phyloP scores from a whole-genome alignment of 2,888 invertebrate species.

The Tenthredo scrophulariae region DNA sequence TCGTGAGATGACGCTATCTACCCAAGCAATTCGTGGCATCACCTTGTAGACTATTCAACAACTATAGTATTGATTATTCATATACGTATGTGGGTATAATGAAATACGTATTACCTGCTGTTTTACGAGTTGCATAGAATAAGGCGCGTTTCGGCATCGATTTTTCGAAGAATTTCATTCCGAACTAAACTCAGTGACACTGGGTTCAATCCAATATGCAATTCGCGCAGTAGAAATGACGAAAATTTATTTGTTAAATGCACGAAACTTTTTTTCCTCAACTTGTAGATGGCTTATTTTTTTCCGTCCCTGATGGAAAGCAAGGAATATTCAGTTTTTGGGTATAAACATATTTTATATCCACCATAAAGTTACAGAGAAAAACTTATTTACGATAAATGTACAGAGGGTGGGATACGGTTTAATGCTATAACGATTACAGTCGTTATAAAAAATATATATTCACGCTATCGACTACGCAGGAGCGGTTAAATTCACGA shows the following conservation, averaged over 20 bases:
- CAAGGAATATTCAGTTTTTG: background rate
- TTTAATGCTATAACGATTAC: background rate
- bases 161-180: background rate
- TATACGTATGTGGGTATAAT: background rate
- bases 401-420: conserved; percentile 23
- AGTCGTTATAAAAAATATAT: background rate
- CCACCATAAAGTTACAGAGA: background rate
- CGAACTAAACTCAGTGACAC: no score
- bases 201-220: no score
- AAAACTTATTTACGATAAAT: background rate
- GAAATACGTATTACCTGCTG: background rate
- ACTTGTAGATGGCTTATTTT: no score
- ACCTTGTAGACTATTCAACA: background rate
- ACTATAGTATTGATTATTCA: conserved; percentile 3
- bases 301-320: background rate
- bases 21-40: background rate
- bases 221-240: no score
- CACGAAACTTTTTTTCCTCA: no score
- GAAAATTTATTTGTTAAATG: no score
- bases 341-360: background rate
- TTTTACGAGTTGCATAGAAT: background rate
- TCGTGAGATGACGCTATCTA: background rate
- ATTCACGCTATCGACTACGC: conserved; percentile 22
- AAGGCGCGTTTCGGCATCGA: background rate
- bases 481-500: conserved; percentile 19